phyloP scores from a whole-genome alignment of 1,140 invertebrate species.

The Phenacoccus solenopsis region DNA sequence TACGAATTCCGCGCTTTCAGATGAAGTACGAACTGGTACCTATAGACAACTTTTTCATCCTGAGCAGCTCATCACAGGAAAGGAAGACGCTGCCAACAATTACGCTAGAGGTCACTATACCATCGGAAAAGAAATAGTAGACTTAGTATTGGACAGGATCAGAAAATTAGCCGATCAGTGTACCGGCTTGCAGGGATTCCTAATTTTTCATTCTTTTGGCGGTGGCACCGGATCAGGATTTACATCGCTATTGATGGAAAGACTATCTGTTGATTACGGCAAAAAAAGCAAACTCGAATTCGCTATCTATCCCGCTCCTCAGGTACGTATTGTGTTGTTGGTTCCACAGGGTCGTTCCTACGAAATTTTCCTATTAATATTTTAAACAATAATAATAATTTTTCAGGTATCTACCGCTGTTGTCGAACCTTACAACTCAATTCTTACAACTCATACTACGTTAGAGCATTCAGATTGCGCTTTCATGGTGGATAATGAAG shows the following conservation, averaged over 20 bases:
- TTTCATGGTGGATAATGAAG: slow-evolving; percentile 74
- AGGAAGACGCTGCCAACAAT: slow-evolving; percentile 55
- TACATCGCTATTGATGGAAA: slow-evolving; percentile 52
- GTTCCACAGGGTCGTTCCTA: neutral
- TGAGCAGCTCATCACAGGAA: slow-evolving; percentile 47
- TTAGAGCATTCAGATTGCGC: slow-evolving; percentile 53
- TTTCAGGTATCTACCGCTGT: slow-evolving; percentile 44
- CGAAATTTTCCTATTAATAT: slow-evolving; percentile 29
- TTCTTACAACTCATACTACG: slow-evolving; percentile 46
- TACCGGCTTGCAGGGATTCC: slow-evolving; percentile 64
- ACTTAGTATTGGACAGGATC: slow-evolving; percentile 52
- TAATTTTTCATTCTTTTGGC: slow-evolving; percentile 80
- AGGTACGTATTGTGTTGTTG: slow-evolving; percentile 35
- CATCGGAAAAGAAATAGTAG: slow-evolving; percentile 62
- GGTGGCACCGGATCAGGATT: slow-evolving; percentile 75
- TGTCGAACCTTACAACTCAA: slow-evolving; percentile 55
- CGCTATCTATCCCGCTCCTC: slow-evolving; percentile 53
- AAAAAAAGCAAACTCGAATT: slow-evolving; percentile 59
- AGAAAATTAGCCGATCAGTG: slow-evolving; percentile 67
- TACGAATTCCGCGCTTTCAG: no score
- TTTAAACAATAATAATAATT: slow-evolving; percentile 32
- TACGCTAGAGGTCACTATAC: slow-evolving; percentile 56
- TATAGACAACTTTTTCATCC: slow-evolving; percentile 48
- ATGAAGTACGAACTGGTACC: slow-evolving; percentile 44
- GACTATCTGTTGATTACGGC: slow-evolving; percentile 50